phyloP scores from a whole-genome alignment of 2,113 vertebrate species.

The Pantherophis guttatus region DNA sequence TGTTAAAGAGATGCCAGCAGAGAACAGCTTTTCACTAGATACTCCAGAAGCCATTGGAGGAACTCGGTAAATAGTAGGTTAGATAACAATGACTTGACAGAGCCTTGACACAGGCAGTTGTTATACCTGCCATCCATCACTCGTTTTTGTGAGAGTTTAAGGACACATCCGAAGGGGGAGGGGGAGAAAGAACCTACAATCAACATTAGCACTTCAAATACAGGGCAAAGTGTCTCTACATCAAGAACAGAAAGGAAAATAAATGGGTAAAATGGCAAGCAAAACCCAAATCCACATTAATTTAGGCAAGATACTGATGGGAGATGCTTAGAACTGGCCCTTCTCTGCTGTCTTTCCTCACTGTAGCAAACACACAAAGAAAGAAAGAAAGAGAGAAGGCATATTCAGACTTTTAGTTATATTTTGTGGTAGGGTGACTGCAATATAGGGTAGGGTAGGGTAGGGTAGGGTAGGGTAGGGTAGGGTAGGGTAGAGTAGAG shows the following conservation, averaged over 20 bases:
- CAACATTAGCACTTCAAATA: constrained; percentile 64
- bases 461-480: accelerated
- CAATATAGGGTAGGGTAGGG: no score
- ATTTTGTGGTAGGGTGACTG: not conserved
- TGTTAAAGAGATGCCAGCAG: constrained; percentile 5
- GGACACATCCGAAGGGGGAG: constrained; percentile 58
- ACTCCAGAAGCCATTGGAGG: constrained; percentile 53
- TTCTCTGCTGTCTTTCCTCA: not conserved
- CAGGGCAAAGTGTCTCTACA: constrained; percentile 52
- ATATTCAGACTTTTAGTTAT: not conserved
- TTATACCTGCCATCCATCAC: constrained; percentile 65
- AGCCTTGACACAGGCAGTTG: constrained; percentile 75
- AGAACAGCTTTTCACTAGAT: constrained; percentile 38
- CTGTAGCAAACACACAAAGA: not conserved
- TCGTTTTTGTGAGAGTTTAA: constrained; percentile 70
- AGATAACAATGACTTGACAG: constrained; percentile 64
- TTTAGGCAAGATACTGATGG: not conserved
- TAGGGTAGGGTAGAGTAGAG: no score
- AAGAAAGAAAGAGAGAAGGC: not conserved
- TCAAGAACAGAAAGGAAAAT: constrained; percentile 48
- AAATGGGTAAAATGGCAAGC: constrained; percentile 42
- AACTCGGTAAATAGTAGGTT: constrained; percentile 51
- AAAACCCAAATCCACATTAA: constrained; percentile 6
- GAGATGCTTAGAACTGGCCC: not conserved
- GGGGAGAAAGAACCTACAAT: constrained; percentile 55